Conservation (phyloP, 2,113 vertebrate species). For the Pygoscelis adeliae region DNA sequence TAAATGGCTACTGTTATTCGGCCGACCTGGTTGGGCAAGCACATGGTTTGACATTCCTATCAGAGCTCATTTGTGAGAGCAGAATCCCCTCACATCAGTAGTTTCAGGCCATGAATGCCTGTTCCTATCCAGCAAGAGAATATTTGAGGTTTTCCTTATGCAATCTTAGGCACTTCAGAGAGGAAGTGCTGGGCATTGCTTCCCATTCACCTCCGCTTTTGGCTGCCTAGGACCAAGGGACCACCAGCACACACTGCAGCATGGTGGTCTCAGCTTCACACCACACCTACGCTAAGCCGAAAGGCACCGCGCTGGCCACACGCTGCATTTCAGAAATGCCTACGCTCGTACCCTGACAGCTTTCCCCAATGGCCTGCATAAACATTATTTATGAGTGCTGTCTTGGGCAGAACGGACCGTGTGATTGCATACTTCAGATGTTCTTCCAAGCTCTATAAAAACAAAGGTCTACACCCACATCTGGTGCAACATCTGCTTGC, state of each 20-base stretch:
- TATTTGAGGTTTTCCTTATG: not conserved
- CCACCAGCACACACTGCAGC: not conserved
- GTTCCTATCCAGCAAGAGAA: not conserved
- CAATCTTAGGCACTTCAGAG: not conserved
- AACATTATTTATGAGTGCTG: not conserved
- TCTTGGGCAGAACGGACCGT: not conserved
- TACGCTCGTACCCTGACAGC: not conserved
- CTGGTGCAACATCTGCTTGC: not conserved
- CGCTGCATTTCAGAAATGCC: not conserved
- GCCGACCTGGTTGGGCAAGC: not conserved
- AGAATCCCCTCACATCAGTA: not conserved
- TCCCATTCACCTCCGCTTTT: not conserved
- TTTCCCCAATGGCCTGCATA: not conserved
- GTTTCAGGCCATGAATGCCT: not conserved
- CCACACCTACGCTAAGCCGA: fast-evolving
- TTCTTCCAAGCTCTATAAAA: not conserved
- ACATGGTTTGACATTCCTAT: fast-evolving
- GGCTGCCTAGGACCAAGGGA: not conserved
- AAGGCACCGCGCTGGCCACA: fast-evolving
- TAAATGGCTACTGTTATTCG: not conserved
- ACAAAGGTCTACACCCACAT: not conserved
- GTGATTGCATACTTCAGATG: not conserved
- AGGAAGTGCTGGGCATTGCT: not conserved
- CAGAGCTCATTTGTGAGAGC: not conserved
- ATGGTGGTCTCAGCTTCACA: fast-evolving